Conservation (phyloP, 2,888 invertebrate genomes). For the Prosapia bicincta region DNA sequence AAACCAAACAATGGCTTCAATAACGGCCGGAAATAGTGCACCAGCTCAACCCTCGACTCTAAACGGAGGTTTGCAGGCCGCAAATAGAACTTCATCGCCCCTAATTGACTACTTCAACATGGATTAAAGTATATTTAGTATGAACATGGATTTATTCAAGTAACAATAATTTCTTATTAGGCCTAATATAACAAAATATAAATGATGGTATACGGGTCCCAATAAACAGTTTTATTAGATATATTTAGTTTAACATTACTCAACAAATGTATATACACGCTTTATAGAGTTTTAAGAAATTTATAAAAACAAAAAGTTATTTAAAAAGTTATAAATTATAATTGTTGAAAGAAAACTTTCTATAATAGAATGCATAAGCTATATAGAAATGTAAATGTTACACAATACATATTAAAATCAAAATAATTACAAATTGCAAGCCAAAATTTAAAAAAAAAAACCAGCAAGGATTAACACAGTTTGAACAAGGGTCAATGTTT, state of each 20-base stretch:
- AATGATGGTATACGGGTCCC: neutral
- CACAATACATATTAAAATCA: neutral
- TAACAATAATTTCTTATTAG: neutral
- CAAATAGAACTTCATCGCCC: neutral
- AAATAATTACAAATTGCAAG: neutral
- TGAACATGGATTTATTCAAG: neutral
- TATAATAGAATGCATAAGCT: no score
- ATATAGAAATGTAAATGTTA: no score
- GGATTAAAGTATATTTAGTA: no score
- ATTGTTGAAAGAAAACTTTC: no score
- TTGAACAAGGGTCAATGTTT: no score
- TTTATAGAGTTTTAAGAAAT: neutral
- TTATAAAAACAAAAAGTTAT: neutral
- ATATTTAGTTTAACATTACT: no score
- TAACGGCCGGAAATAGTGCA: neutral
- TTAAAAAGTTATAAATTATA: no score
- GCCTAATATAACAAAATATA: neutral
- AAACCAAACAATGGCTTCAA: neutral
- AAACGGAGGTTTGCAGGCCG: neutral
- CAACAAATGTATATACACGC: neutral
- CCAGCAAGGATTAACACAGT: no score
- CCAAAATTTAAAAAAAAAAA: no score
- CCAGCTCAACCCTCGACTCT: neutral
- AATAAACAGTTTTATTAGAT: neutral
- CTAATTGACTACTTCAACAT: neutral